A percentile compares a stretch with the other conserved stretches of the same genome.
These are phyloP conservation scores for Chiridota heheva DNA, from an alignment of 35 echinoderm and acorn worm genomes.

Conservation along the genomic window DNA sequence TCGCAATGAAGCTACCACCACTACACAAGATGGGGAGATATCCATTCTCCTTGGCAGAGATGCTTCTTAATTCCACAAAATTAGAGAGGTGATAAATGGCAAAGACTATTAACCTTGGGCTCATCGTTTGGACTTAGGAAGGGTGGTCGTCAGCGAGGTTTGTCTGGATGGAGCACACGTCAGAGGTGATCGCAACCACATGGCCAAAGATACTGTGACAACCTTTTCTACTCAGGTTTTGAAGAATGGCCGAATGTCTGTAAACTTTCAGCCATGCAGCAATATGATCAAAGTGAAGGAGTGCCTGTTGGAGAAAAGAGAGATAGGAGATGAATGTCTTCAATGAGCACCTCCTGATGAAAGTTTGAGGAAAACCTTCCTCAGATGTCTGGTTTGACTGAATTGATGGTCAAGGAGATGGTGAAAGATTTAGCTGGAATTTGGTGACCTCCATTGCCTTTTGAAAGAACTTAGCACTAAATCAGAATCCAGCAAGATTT, in stretches of 20 bases:
- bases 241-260: conserved; percentile 26
- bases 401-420: conserved; percentile 37
- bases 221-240: conserved; percentile 36
- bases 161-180: conserved; percentile 41
- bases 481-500: too few relatives aligned
- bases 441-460: conserved; percentile 46
- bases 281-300: conserved; percentile 26
- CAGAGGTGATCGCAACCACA: background rate
- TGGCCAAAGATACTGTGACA: too few relatives aligned
- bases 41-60: conserved; percentile 47
- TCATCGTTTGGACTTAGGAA: conserved; percentile 53
- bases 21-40: conserved; percentile 39
- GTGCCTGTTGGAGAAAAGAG: background rate
- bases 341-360: background rate
- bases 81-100: conserved; percentile 49
- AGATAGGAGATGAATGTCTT: conserved; percentile 28
- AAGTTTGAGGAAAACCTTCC: conserved; percentile 23
- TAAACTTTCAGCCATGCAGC: conserved; percentile 20
- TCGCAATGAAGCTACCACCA: conserved; percentile 16
- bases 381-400: conserved; percentile 27
- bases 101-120: conserved; percentile 49
- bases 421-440: conserved; percentile 32
- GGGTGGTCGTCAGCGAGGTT: conserved; percentile 48
- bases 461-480: too few relatives aligned
- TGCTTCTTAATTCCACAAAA: conserved; percentile 33